phyloP scores from a whole-genome alignment of 2,888 invertebrate species.

The Tenthredo scrophulariae region DNA sequence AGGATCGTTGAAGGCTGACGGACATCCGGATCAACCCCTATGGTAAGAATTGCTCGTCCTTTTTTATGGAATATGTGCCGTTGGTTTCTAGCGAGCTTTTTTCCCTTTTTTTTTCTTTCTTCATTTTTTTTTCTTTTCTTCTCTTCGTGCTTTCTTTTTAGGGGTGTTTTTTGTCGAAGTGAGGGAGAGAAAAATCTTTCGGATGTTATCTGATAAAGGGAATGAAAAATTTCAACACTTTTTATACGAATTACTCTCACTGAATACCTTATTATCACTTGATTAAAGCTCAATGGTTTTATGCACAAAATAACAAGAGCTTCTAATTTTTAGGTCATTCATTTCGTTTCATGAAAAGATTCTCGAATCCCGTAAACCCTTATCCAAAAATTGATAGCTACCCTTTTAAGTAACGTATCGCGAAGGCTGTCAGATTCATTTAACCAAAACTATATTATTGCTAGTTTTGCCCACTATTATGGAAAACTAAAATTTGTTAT shows the following conservation, averaged over 20 bases:
- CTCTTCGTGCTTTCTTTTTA: background rate
- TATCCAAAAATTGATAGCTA: background rate
- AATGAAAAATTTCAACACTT: constrained; percentile 15
- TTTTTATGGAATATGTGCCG: constrained; percentile 22
- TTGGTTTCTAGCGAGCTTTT: constrained; percentile 26
- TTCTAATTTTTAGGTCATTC: background rate
- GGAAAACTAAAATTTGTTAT: background rate
- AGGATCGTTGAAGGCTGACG: background rate
- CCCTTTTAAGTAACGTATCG: no score
- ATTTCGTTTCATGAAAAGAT: background rate
- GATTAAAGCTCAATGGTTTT: background rate
- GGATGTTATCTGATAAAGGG: constrained; percentile 25
- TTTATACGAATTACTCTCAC: background rate
- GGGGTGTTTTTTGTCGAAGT: background rate
- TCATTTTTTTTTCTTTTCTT: background rate
- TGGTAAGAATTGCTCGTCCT: constrained; percentile 13
- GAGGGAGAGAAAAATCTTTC: background rate
- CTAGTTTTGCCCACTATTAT: no score
- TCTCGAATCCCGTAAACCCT: background rate
- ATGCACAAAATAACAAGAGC: background rate
- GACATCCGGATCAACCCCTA: constrained; percentile 33
- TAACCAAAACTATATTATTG: background rate
- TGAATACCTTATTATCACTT: background rate
- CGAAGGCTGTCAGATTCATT: background rate
- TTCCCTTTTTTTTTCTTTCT: background rate